Conservation (phyloP, 2,113 vertebrate genomes). For the Podocnemis expansa region DNA sequence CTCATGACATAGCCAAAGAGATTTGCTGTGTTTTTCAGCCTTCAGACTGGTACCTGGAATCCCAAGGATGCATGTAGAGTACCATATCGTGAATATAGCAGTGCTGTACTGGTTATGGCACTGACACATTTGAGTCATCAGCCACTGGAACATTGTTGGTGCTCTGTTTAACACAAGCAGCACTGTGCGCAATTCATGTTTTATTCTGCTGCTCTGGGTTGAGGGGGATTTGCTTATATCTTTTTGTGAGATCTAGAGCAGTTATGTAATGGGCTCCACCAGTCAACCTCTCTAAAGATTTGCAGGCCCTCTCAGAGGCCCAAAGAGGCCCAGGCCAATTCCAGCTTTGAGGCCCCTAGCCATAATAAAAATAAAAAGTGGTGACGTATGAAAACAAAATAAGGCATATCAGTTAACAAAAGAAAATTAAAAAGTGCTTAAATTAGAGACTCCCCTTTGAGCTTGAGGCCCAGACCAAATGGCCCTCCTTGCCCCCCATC, state of each 20-base stretch:
- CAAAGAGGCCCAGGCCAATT: too few species aligned
- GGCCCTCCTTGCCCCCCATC: too few species aligned
- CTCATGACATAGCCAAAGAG: background rate
- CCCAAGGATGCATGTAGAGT: background rate
- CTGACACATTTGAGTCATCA: background rate
- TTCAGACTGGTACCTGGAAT: background rate
- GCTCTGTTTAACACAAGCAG: background rate
- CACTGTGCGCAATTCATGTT: background rate
- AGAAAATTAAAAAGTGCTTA: too few species aligned
- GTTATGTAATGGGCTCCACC: background rate
- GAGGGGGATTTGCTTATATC: background rate
- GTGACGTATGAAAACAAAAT: too few species aligned
- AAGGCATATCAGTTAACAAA: too few species aligned
- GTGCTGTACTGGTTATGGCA: background rate
- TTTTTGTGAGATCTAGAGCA: background rate
- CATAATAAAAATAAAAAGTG: too few species aligned
- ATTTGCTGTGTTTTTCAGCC: background rate
- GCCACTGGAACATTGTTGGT: background rate
- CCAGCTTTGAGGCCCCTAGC: too few species aligned
- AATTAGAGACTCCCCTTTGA: too few species aligned
- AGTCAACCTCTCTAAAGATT: background rate
- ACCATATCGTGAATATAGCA: background rate
- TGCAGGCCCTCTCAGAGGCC: too few species aligned
- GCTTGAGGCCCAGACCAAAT: too few species aligned
- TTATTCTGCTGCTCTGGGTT: background rate